These are phyloP conservation scores for Laticauda colubrina DNA, from an alignment of 2,113 vertebrate genomes.

Conservation along the genomic window DNA sequence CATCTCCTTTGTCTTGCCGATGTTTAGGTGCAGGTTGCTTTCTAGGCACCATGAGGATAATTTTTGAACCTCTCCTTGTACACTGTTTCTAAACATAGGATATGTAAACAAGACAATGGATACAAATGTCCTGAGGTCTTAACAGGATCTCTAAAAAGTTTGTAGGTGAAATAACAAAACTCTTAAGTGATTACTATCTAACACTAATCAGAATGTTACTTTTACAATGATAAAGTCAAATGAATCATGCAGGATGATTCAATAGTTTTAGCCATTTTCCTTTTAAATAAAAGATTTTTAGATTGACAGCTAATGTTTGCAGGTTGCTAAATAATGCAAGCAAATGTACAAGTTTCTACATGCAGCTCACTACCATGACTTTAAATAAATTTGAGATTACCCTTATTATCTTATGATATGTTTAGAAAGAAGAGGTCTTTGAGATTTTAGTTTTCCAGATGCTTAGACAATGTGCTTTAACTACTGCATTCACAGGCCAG, in stretches of 20 bases:
- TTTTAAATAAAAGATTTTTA: neutral
- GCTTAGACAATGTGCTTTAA: constrained; percentile 73
- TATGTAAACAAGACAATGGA: neutral
- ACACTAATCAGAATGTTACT: neutral
- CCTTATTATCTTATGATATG: constrained; percentile 80
- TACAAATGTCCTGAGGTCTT: neutral
- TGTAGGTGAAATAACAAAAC: neutral
- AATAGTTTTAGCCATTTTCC: neutral
- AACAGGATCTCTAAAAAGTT: neutral
- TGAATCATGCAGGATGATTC: neutral
- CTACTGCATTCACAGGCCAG: constrained; percentile 69
- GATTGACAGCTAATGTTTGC: neutral
- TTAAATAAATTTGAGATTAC: constrained; percentile 66
- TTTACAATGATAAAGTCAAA: neutral
- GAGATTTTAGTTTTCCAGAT: constrained; percentile 76
- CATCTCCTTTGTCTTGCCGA: too few species aligned
- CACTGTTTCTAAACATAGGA: neutral
- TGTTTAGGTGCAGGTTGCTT: too few species aligned
- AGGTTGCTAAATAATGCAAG: neutral
- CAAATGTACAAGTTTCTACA: constrained; percentile 28
- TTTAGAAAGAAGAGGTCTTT: constrained; percentile 71
- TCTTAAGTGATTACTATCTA: neutral
- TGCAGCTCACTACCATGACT: constrained; percentile 62
- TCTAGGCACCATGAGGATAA: too few species aligned
- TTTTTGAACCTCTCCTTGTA: too few species aligned